Base-by-base conservation (phyloP, 2,113 vertebrate genomes). In the Oreochromis spilurus region DNA sequence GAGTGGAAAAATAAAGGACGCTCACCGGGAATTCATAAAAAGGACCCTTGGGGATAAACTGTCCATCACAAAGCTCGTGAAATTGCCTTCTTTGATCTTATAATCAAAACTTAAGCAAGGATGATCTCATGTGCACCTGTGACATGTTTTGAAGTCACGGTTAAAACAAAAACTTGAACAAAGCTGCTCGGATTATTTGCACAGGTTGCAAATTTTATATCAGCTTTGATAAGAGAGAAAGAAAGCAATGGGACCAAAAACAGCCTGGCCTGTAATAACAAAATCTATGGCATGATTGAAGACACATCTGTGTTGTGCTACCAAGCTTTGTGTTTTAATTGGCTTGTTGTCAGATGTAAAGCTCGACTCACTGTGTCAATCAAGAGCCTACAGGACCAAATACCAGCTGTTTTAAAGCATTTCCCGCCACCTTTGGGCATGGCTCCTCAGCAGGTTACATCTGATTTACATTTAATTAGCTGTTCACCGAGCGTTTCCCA, bases 221-320 rank as follows among this genome's bases (percentile, higher is more conserved):
- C 40, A 48, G 89, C 83, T 92, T 87, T 91, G 86, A 93, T 91
- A 89, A 93, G 65, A 79, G 62, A 75, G 84, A 91, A 92, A 67
- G 55, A 88, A 92, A 83, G 62, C 87, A 90, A 2, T 1, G 24
- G 82, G 81, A 85, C 57, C 43, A 90, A 93, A 77, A 94, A 93
- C 91, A 91, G 54, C 52, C 86, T 83, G 84, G 83, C 91, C 94
- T 95, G 94, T 95, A 94, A 95, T 91, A 95, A 95, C 93, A 92
- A 81, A 77, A 67, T 85, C 55, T 82, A 40, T 88, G 87, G 85
- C 86, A 84, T 86, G 87, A 94, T 90, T 91, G 88, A 86, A 87
- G 87, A 86, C 87, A 93, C 87, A 91, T 93, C 93, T 95, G 93
- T 94, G 93, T 95, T 92, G 86, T 89, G 89, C 86, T 90, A 79